Evolutionary conservation across 2,888 invertebrate species (phyloP).

Genomic region (Erebia epiphron): DNA sequence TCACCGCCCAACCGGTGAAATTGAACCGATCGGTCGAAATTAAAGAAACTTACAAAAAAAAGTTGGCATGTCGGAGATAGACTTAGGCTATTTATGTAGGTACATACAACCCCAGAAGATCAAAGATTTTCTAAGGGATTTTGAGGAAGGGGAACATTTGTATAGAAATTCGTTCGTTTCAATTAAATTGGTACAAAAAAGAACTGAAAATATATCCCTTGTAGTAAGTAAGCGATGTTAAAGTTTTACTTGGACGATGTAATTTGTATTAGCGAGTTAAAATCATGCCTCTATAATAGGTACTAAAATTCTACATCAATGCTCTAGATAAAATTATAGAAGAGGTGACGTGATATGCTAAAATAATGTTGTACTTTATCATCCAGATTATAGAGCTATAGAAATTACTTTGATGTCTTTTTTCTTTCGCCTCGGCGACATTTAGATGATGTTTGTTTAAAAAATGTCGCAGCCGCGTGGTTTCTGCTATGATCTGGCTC

Average conservation of each 20-base stretch:
- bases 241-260: not conserved
- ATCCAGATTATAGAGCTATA: slow-evolving; percentile 24
- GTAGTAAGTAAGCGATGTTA: not conserved
- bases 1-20: no score
- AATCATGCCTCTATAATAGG: slow-evolving; percentile 34
- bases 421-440: slow-evolving; percentile 23
- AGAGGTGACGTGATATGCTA: slow-evolving; percentile 34
- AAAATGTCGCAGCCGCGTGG: slow-evolving; percentile 11
- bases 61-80: no score
- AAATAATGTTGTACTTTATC: slow-evolving; percentile 29
- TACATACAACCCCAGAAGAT: no score
- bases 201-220: not conserved
- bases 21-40: no score
- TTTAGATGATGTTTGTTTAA: slow-evolving; percentile 17
- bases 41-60: no score
- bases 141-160: no score
- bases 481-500: slow-evolving; percentile 5
- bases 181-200: no score
- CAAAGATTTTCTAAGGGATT: no score
- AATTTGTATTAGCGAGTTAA: slow-evolving; percentile 34
- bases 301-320: no score
- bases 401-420: slow-evolving; percentile 32
- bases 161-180: no score
- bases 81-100: no score
- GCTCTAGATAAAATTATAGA: slow-evolving; percentile 39